These are phyloP conservation scores for Anguilla pacifica DNA, from an alignment of 2,797 vertebrate species.

Conservation along the genomic window DNA sequence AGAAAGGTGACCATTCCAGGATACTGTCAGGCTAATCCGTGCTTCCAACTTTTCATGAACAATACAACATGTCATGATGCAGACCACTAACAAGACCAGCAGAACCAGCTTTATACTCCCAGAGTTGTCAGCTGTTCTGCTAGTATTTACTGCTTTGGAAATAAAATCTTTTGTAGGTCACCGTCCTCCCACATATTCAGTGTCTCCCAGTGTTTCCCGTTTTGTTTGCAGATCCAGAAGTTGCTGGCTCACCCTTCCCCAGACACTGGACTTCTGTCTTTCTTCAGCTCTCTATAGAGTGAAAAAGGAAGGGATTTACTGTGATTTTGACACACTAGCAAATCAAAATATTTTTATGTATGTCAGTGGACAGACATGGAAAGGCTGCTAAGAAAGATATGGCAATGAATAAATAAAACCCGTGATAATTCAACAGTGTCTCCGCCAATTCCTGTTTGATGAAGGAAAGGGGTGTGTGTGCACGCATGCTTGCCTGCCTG, in stretches of 20 bases:
- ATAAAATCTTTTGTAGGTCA: neutral
- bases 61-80: neutral
- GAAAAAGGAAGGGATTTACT: constrained; percentile 16
- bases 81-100: neutral
- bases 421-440: neutral
- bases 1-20: neutral
- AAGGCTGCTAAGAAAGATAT: neutral
- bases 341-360: neutral
- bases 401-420: constrained; percentile 24
- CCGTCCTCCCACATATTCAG: neutral
- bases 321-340: neutral
- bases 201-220: neutral
- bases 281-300: constrained; percentile 70
- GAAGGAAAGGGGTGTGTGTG: neutral
- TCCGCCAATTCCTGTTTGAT: neutral
- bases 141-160: neutral
- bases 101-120: neutral
- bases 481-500: neutral
- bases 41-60: neutral
- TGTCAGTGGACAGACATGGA: neutral
- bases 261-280: constrained; percentile 73
- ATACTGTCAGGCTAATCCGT: neutral
- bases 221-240: constrained; percentile 68
- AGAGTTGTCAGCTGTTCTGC: neutral
- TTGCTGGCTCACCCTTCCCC: constrained; percentile 73